Base-by-base conservation (phyloP, 2,888 invertebrate genomes). In the Subacronicta megacephala region DNA sequence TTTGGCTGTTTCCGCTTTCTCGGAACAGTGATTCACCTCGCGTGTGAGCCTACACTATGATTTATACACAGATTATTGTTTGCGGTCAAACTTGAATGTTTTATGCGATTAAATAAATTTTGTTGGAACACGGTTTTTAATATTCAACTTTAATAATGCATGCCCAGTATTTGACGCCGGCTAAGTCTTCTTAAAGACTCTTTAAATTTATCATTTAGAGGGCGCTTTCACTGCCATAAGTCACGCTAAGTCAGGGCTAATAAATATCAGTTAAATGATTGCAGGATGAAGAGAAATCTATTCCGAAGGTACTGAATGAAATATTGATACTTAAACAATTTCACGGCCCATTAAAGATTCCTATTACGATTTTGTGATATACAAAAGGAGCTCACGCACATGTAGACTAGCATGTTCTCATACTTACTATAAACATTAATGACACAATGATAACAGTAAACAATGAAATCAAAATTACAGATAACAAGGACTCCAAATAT, bases 1-100 rank as follows among this genome's bases (percentile, higher is more conserved):
- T 92, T 91, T 83, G 81, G 90, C 86, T 84, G 91, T 92, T 92
- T 93, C 92, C 93, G 93, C 88, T 91, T 92, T 91, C 92, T 89
- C 84, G 88, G 90, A 90, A 91, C 85, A 72, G 88, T 92, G 93
- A 93, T 88, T 93, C 92, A 93, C 85, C 81, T 90, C 87, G 88
- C 90, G 89, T 90, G 88, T 84, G 84, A 86, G 86, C 76, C 59
- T 65, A 72, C 78, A 80, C 85, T 88, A 91, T 90, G 90, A 92
- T 90, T 92, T 91, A 89, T 85, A 80, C 80, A 75, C 66, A 80
- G 85, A 85, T 88, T 85, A 85, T 84, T 84, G 88, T 88, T 84
- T 86, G 88, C 84, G 88, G 88, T 87, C 86, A 79, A 80, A 82
- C 79, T 74, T 77, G 79, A 84, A 85, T 85, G 79, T 83, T 78